phyloP scores from a whole-genome alignment of 2,797 vertebrate species.

The Bovichtus variegatus region DNA sequence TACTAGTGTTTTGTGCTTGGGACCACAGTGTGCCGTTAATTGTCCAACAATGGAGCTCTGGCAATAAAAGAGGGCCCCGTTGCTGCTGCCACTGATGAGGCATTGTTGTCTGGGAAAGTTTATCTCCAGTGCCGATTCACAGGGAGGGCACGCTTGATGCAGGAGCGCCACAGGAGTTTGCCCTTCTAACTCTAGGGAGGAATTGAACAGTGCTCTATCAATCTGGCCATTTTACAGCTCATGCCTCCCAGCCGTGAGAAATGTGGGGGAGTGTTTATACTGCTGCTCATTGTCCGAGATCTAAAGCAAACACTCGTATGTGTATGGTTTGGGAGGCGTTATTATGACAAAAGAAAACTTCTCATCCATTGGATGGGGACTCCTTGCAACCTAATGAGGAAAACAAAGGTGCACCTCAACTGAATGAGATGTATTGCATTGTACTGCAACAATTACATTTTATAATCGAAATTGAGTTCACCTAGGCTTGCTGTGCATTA shows the following conservation, averaged over 20 bases:
- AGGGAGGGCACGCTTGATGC: conserved; percentile 78
- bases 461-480: conserved; percentile 25
- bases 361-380: conserved; percentile 23
- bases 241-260: conserved; percentile 79
- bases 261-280: conserved; percentile 84
- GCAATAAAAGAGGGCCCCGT: conserved; percentile 77
- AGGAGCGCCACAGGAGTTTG: conserved; percentile 77
- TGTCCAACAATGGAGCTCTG: conserved; percentile 73
- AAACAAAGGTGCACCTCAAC: conserved; percentile 22
- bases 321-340: conserved; percentile 45
- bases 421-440: conserved; percentile 17
- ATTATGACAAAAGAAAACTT: conserved; percentile 35
- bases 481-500: conserved; percentile 26
- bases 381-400: conserved; percentile 37
- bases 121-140: conserved; percentile 80
- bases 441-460: conserved; percentile 17
- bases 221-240: conserved; percentile 83
- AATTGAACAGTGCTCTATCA: conserved; percentile 84
- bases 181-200: conserved; percentile 82
- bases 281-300: conserved; percentile 74
- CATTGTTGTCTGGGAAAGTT: conserved; percentile 79
- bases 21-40: conserved; percentile 81
- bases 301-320: conserved; percentile 69
- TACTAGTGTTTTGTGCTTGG: conserved; percentile 63
- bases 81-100: conserved; percentile 78